phyloP scores from a whole-genome alignment of 2,888 invertebrate genomes.

The Drosophila multiciliata region DNA sequence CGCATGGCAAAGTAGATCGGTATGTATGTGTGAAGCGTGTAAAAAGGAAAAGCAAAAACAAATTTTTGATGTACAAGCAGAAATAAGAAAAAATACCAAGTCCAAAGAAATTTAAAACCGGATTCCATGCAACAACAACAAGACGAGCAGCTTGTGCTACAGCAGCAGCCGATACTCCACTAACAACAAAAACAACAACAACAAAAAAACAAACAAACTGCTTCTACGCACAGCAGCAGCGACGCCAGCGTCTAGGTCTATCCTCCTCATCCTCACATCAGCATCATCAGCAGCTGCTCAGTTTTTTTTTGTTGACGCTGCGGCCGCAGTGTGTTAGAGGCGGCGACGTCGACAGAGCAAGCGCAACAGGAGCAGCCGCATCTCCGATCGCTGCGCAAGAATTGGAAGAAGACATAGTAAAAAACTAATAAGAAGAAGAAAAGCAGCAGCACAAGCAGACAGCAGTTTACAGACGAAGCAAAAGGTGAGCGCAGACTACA shows the following conservation, averaged over 20 bases:
- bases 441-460: conserved; percentile 11
- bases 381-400: conserved; percentile 42
- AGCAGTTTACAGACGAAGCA: conserved; percentile 7
- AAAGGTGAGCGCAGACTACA: conserved; percentile 42
- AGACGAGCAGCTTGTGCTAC: conserved; percentile 16
- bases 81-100: conserved; percentile 63
- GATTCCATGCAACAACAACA: conserved; percentile 62
- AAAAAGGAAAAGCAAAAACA: conserved; percentile 46
- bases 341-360: conserved; percentile 37
- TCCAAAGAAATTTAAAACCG: conserved; percentile 77
- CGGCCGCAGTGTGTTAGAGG: conserved; percentile 22
- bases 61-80: conserved; percentile 54
- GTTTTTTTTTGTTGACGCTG: conserved; percentile 6
- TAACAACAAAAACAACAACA: background rate
- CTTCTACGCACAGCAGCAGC: conserved; percentile 47
- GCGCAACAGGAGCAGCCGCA: conserved; percentile 59
- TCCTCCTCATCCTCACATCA: conserved; percentile 29
- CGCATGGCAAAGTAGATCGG: background rate
- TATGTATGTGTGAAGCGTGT: conserved; percentile 32
- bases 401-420: conserved; percentile 32
- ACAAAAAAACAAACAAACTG: conserved; percentile 31
- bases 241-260: conserved; percentile 32
- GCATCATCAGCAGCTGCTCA: conserved; percentile 47
- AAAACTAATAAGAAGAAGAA: conserved; percentile 17
- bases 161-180: conserved; percentile 28